A percentile compares a stretch with the other conserved stretches of the same genome.
These are phyloP conservation scores for Planococcus citri DNA, from an alignment of 1,140 invertebrate species.

Conservation along the genomic window DNA sequence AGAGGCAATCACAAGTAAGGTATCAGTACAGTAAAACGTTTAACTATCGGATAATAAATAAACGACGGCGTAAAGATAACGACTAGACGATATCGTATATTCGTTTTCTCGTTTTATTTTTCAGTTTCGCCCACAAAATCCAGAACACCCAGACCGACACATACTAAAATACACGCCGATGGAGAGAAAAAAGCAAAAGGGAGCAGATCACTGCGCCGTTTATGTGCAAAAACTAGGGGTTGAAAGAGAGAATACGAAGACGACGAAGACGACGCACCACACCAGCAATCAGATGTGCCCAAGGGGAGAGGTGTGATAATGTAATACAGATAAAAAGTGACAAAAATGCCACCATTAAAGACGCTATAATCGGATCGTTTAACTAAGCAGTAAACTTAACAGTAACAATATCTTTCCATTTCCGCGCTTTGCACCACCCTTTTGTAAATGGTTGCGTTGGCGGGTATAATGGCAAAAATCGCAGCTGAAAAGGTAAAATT, in stretches of 20 bases:
- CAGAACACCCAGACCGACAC: background rate
- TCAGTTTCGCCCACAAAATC: background rate
- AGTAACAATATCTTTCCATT: background rate
- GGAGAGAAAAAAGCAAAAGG: background rate
- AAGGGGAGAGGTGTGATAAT: background rate
- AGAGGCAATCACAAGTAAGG: no score
- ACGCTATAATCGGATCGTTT: constrained; percentile 2
- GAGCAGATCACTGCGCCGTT: background rate
- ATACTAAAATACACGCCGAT: background rate
- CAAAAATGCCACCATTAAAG: background rate
- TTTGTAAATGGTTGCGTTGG: background rate
- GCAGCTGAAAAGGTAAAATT: no score
- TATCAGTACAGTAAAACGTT: background rate
- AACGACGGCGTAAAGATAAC: background rate
- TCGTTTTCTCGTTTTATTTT: background rate
- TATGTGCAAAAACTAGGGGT: background rate
- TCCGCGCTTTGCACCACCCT: background rate
- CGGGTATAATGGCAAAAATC: no score
- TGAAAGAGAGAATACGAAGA: no score
- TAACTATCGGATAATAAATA: background rate
- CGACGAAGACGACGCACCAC: background rate
- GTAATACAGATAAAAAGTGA: constrained; percentile 7
- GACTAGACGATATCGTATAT: background rate
- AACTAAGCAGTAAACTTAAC: constrained; percentile 3
- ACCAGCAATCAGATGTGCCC: no score